Conservation (phyloP, 2,888 invertebrate genomes). For the Ypsolopha sequella region DNA sequence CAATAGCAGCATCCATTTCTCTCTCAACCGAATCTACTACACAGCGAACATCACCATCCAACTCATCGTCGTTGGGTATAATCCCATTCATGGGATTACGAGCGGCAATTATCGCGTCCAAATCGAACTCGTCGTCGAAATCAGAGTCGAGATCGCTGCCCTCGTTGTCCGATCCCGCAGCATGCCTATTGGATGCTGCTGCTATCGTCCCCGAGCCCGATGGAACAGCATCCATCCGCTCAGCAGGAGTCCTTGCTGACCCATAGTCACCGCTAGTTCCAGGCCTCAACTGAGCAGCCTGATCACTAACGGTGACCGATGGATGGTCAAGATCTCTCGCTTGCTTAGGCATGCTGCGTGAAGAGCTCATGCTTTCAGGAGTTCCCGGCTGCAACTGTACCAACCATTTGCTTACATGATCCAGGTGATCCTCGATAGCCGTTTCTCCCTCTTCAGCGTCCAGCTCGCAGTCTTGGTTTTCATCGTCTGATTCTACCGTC, state of each 20-base stretch:
- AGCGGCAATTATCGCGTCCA: neutral
- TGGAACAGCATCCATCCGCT: neutral
- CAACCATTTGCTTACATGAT: neutral
- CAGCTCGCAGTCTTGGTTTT: too few species aligned
- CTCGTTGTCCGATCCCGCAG: neutral
- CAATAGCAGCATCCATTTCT: constrained; percentile 13
- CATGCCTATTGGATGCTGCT: neutral
- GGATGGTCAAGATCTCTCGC: neutral
- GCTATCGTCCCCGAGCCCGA: neutral
- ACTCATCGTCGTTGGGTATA: neutral
- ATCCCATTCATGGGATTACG: neutral
- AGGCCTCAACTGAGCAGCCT: neutral
- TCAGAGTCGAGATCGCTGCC: neutral
- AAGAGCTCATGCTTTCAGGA: neutral
- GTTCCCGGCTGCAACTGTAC: neutral
- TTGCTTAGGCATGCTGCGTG: neutral
- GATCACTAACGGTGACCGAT: neutral
- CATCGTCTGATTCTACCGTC: neutral
- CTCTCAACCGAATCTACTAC: neutral
- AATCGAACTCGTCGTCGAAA: neutral
- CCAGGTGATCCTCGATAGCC: neutral
- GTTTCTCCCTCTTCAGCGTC: neutral
- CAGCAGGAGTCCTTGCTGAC: neutral
- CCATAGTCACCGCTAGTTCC: neutral
- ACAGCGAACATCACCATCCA: neutral